Evolutionary conservation across 2,888 invertebrate species (phyloP).

Genomic region (Amphipyra tragopoginis): DNA sequence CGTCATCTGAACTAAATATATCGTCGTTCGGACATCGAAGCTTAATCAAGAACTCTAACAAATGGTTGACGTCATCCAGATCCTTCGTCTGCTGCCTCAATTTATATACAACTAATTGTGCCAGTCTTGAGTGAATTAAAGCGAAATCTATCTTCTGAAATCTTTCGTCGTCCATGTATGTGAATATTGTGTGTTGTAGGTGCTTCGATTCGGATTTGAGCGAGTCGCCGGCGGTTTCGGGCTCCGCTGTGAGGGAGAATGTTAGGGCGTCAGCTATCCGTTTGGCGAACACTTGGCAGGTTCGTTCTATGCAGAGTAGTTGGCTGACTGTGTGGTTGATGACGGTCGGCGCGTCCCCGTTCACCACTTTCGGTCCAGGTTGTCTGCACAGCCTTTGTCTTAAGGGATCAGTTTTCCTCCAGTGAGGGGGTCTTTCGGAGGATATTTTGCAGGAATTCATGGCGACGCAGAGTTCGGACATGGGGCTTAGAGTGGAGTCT

Average conservation of each 20-base stretch:
- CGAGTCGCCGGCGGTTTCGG: constrained; percentile 88
- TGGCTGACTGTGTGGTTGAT: constrained; percentile 82
- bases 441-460: constrained; percentile 89
- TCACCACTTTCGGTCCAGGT: constrained; percentile 68
- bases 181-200: constrained; percentile 91
- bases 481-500: constrained; percentile 84
- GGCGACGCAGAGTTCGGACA: constrained; percentile 90
- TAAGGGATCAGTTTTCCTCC: constrained; percentile 78
- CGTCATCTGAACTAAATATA: constrained; percentile 90
- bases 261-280: constrained; percentile 91
- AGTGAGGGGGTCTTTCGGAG: constrained; percentile 75
- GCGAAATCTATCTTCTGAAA: constrained; percentile 91
- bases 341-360: constrained; percentile 73
- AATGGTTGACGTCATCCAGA: constrained; percentile 79
- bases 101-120: constrained; percentile 91
- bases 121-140: constrained; percentile 91
- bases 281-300: constrained; percentile 92
- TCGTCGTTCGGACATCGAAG: constrained; percentile 86
- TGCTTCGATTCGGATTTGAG: constrained; percentile 92
- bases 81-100: constrained; percentile 84
- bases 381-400: constrained; percentile 78
- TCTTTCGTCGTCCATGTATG: constrained; percentile 92
- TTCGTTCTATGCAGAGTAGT: constrained; percentile 82
- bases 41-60: constrained; percentile 79
- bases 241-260: constrained; percentile 88